Conservation (phyloP, 2,888 invertebrate species). For the Nymphalis polychloros region DNA sequence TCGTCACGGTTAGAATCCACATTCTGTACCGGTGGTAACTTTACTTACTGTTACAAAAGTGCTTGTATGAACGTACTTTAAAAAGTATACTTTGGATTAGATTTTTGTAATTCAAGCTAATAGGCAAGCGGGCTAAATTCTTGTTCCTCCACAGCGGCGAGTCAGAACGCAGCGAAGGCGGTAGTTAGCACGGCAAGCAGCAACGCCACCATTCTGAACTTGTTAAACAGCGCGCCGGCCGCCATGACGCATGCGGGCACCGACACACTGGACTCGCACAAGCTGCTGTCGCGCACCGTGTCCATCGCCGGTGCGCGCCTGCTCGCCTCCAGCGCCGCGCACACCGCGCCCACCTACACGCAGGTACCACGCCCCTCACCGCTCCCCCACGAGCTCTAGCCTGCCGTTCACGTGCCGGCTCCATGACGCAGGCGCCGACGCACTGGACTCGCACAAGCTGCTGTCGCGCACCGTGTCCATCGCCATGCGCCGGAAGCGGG, state of each 20-base stretch:
- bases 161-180: constrained; percentile 72
- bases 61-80: too few species aligned
- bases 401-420: constrained; percentile 88
- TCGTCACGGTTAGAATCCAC: too few species aligned
- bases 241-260: constrained; percentile 84
- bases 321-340: constrained; percentile 65
- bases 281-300: constrained; percentile 79
- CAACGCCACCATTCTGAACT: constrained; percentile 89
- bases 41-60: too few species aligned
- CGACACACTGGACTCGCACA: constrained; percentile 57
- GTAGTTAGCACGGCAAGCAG: constrained; percentile 77
- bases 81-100: background rate
- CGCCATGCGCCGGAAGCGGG: constrained; percentile 61
- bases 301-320: constrained; percentile 78
- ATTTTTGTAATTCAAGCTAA: background rate
- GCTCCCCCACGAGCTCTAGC: constrained; percentile 85
- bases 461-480: constrained; percentile 81
- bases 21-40: too few species aligned
- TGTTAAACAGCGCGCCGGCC: constrained; percentile 89
- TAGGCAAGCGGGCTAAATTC: background rate
- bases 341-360: constrained; percentile 67
- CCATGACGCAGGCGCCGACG: constrained; percentile 81
- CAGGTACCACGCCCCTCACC: constrained; percentile 44
- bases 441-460: constrained; percentile 65
- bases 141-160: constrained; percentile 54